Evolutionary conservation across 2,797 vertebrate genomes (phyloP).

Genomic region (Sebastiscus albofasciatus): DNA sequence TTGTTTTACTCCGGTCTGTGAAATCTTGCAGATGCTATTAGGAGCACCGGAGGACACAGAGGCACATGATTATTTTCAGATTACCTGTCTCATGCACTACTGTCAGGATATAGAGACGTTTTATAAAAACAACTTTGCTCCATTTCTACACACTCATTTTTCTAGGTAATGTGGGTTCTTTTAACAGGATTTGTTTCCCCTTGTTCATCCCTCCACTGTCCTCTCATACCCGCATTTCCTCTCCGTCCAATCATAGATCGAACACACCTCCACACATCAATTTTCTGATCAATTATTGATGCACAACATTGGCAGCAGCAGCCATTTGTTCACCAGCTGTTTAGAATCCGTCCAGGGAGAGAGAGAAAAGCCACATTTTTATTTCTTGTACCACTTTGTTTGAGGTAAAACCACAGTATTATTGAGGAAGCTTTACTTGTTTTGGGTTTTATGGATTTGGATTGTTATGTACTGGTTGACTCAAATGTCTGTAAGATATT

Average conservation of each 20-base stretch:
- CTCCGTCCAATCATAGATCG: neutral
- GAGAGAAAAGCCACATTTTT: neutral
- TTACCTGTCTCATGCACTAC: too few relatives aligned
- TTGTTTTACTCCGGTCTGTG: too few relatives aligned
- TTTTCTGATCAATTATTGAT: neutral
- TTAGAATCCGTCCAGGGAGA: accelerated
- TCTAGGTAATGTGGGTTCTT: neutral
- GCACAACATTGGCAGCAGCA: neutral
- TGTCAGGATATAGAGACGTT: too few relatives aligned
- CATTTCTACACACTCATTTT: too few relatives aligned
- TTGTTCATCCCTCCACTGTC: neutral
- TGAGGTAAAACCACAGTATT: neutral
- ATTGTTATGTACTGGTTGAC: neutral
- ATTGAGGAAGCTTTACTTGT: neutral
- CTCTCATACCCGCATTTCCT: neutral
- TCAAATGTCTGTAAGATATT: too few relatives aligned
- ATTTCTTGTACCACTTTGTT: neutral
- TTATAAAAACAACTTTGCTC: too few relatives aligned
- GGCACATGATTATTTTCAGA: too few relatives aligned
- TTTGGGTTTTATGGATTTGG: neutral
- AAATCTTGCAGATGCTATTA: too few relatives aligned
- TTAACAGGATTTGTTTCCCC: neutral
- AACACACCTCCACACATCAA: neutral
- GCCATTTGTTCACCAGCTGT: neutral
- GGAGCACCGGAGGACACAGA: too few relatives aligned